Percentiles rank a stretch among this genome's conserved stretches.
phyloP scores from a whole-genome alignment of 2,113 vertebrate genomes.

The Odontophorus gujanensis region DNA sequence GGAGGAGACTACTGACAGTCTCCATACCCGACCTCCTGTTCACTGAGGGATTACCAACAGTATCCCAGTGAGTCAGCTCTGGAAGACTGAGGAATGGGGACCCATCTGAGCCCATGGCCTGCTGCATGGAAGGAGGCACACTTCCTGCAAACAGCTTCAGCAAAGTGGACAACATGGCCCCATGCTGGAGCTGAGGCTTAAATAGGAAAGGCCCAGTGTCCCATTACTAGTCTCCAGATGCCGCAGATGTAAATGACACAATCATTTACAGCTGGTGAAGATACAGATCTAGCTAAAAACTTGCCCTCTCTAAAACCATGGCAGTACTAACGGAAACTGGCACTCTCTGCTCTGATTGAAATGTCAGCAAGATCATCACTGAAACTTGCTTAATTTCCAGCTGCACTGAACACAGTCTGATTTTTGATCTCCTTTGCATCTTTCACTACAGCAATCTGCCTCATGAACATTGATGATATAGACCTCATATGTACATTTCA shows the following conservation, averaged over 20 bases:
- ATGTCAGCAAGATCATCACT: not conserved
- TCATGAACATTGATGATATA: not conserved
- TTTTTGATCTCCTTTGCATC: not conserved
- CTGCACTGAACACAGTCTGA: not conserved
- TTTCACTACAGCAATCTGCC: not conserved
- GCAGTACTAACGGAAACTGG: not conserved
- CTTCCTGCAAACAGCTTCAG: not conserved
- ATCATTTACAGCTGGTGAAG: not conserved
- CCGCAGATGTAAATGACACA: not conserved
- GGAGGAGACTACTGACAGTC: not conserved
- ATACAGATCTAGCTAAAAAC: not conserved
- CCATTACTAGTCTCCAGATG: not conserved
- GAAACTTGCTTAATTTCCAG: not conserved
- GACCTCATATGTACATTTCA: not conserved
- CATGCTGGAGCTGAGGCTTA: rapidly evolving
- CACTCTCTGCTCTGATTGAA: not conserved
- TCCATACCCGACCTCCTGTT: not conserved
- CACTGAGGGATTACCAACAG: rapidly evolving
- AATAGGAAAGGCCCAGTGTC: not conserved
- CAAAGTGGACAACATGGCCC: not conserved
- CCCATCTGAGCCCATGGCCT: not conserved
- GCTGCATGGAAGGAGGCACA: not conserved
- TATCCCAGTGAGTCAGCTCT: rapidly evolving
- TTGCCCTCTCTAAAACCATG: not conserved
- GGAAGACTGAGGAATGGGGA: not conserved